Base-by-base conservation (phyloP, 2,888 invertebrate genomes). In the Diarsia mendica region DNA sequence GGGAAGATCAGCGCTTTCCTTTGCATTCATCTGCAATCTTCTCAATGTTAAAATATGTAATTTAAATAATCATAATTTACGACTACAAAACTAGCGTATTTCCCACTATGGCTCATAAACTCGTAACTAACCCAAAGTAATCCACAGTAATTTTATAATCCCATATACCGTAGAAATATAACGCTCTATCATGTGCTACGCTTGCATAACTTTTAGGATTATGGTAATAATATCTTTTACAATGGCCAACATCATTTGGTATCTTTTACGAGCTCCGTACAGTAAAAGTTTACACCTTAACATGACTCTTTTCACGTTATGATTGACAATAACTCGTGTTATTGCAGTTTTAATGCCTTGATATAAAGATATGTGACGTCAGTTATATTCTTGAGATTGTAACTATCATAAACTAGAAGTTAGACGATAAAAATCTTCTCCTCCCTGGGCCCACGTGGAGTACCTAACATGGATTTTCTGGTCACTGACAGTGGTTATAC, bases 251-350 rank as follows among this genome's bases (percentile, higher is more conserved):
- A 75, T 77, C 61, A 55, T 75, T 79, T 63, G 55, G 74, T 78
- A 79, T 79, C 75, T 74, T 88, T 88, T 88, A 87, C 75, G 87
- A 87, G 75, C 61, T 58, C 48, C 28, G 48, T 63, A 81, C 68
- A 63, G 75, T 87, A 89, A 85, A 85, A 89, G 79, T 87, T 90
- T 81, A 89, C 80, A 88, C 86, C 84, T 83, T 69, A 74, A 46
- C 65, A 77, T 85, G 72, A 78, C 77, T 72, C 74, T 85, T 86
- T 82, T 75, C 67, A 86, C 82, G 71, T 82, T 85, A 86, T 84
- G 72, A 84, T 86, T 89, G 86, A 87, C 87, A 89, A 87, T 89
- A 88, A 88, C 72, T 67, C 76, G 79, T 73, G 83, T 86, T 89
- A 88, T 88, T 89, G 86, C 85, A 78, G 76, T 77, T 84, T 87